Conservation (phyloP, 2,113 vertebrate genomes). For the Tretioscincus oriximinensis region DNA sequence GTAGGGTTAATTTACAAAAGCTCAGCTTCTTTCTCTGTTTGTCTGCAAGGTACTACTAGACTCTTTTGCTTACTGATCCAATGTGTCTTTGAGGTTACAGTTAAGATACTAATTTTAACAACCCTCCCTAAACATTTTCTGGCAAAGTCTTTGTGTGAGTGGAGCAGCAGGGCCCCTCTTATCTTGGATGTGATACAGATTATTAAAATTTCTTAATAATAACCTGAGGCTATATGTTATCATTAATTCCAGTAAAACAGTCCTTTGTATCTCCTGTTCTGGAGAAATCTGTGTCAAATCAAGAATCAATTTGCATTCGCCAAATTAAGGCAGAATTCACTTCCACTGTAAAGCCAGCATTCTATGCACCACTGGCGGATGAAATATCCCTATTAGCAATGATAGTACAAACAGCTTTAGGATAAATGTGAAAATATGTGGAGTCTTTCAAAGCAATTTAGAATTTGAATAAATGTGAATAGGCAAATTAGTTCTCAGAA, state of each 20-base stretch:
- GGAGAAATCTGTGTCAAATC: background rate
- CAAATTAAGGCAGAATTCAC: background rate
- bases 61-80: too few relatives aligned
- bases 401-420: background rate
- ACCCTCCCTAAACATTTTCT: background rate
- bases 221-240: background rate
- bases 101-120: conserved; percentile 23
- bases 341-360: too few relatives aligned
- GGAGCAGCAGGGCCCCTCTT: background rate
- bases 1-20: too few relatives aligned
- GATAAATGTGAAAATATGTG: too few relatives aligned
- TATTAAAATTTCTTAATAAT: background rate
- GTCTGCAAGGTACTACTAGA: too few relatives aligned
- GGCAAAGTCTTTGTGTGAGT: background rate
- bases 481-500: too few relatives aligned
- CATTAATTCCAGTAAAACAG: background rate
- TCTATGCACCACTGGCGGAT: background rate
- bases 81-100: background rate
- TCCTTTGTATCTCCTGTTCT: background rate
- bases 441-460: too few relatives aligned
- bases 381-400: background rate
- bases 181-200: background rate
- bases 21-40: too few relatives aligned
- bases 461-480: background rate
- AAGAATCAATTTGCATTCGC: background rate